Evolutionary conservation across 2,888 invertebrate species (phyloP).

Genomic region (Marronus borbonicus): DNA sequence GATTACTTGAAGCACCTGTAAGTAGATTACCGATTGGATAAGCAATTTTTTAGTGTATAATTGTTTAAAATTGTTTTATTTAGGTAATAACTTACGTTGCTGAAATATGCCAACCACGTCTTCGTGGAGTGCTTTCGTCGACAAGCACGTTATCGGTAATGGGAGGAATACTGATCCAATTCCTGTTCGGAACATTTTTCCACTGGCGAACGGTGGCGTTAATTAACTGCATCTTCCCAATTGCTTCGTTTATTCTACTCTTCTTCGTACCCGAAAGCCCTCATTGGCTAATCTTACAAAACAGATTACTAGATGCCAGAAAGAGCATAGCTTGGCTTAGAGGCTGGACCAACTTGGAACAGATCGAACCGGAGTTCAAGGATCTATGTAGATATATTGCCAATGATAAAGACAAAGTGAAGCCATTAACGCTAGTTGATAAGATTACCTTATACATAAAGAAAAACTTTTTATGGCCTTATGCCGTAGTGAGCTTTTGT

Average conservation of each 20-base stretch:
- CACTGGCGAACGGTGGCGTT: constrained; percentile 82
- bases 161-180: constrained; percentile 83
- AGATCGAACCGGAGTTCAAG: constrained; percentile 76
- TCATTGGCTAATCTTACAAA: constrained; percentile 83
- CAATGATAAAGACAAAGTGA: constrained; percentile 47
- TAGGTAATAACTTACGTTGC: constrained; percentile 88
- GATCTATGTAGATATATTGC: constrained; percentile 67
- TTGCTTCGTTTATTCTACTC: constrained; percentile 77
- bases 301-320: constrained; percentile 78
- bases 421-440: constrained; percentile 49
- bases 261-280: constrained; percentile 87
- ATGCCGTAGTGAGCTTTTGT: constrained; percentile 76
- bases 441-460: constrained; percentile 72
- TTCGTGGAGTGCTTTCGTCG: constrained; percentile 83
- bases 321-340: constrained; percentile 84
- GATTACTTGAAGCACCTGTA: constrained; percentile 86
- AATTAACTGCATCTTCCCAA: constrained; percentile 78
- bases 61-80: neutral
- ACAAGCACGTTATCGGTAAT: constrained; percentile 85
- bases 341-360: constrained; percentile 80
- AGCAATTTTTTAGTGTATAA: too few species aligned
- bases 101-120: constrained; percentile 86
- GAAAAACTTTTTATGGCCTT: constrained; percentile 80
- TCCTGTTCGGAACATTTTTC: constrained; percentile 80
- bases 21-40: constrained; percentile 62